phyloP scores from a whole-genome alignment of 2,797 vertebrate genomes.

The Acrossocheilus wenchowensis region DNA sequence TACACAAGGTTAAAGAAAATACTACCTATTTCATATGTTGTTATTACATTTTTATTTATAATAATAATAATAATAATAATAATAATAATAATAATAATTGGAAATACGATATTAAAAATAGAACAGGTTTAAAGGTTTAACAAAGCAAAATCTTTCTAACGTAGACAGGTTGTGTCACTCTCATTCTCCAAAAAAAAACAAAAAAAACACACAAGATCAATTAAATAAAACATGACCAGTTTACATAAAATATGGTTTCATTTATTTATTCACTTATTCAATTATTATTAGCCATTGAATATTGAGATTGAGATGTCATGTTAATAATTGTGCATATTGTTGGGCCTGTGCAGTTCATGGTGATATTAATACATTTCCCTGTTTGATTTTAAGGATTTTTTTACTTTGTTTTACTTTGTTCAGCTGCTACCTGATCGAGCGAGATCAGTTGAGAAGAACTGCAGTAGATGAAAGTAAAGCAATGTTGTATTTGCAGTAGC shows the following conservation, averaged over 20 bases:
- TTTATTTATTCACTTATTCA: neutral
- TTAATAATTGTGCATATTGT: neutral
- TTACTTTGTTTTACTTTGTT: neutral
- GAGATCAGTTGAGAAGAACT: neutral
- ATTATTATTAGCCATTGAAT: neutral
- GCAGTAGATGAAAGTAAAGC: neutral
- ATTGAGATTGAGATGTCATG: neutral
- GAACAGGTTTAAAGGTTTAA: neutral
- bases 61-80: neutral
- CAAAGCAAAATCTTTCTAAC: neutral
- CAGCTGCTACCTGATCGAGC: neutral
- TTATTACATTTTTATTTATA: neutral
- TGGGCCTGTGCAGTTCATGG: neutral
- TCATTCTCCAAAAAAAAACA: no score
- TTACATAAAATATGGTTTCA: neutral
- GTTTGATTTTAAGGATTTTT: neutral
- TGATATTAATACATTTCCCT: neutral
- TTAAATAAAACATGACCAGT: neutral
- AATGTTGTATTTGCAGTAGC: slow-evolving; percentile 10
- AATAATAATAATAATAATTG: neutral
- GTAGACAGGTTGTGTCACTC: neutral
- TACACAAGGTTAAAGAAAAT: neutral
- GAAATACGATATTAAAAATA: neutral
- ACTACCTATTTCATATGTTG: neutral
- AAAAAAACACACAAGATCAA: neutral